phyloP scores from a whole-genome alignment of 2,888 invertebrate genomes.

The Polyommatus icarus region DNA sequence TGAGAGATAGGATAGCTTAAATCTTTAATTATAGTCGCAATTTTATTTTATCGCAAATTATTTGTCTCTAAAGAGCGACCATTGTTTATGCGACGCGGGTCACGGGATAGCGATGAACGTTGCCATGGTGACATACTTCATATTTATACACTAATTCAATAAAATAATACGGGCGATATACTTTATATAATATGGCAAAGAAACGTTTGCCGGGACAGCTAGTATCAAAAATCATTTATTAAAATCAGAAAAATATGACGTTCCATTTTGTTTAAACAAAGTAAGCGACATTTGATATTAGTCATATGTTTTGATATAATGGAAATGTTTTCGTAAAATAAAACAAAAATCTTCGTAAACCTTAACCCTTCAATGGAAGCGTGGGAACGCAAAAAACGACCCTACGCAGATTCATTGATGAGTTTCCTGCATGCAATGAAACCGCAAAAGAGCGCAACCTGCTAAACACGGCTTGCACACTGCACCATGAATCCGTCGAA shows the following conservation, averaged over 20 bases:
- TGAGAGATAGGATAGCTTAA: too few relatives aligned
- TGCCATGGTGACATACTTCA: too few relatives aligned
- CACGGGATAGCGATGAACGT: too few relatives aligned
- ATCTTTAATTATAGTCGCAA: too few relatives aligned
- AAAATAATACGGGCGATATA: too few relatives aligned
- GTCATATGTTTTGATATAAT: conserved; percentile 26
- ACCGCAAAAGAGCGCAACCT: conserved; percentile 72
- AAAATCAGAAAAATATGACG: conserved; percentile 12
- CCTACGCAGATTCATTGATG: conserved; percentile 67
- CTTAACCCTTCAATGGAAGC: conserved; percentile 56
- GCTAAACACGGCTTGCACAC: conserved; percentile 39
- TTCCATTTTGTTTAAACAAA: neutral
- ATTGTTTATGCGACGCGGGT: too few relatives aligned
- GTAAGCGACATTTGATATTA: conserved; percentile 18
- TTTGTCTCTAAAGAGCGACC: too few relatives aligned
- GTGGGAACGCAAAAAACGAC: conserved; percentile 73
- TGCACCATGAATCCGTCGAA: neutral
- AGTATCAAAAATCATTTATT: neutral
- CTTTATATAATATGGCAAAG: too few relatives aligned
- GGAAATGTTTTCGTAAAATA: conserved; percentile 30
- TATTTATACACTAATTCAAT: too few relatives aligned
- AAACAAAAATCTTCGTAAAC: conserved; percentile 41
- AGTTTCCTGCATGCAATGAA: conserved; percentile 78
- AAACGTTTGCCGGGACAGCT: too few relatives aligned
- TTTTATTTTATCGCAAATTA: too few relatives aligned